Percentiles rank a stretch among this genome's conserved stretches.
These are phyloP conservation scores for Chloroceryle amazona DNA, from an alignment of 2,797 vertebrate genomes.

Conservation along the genomic window DNA sequence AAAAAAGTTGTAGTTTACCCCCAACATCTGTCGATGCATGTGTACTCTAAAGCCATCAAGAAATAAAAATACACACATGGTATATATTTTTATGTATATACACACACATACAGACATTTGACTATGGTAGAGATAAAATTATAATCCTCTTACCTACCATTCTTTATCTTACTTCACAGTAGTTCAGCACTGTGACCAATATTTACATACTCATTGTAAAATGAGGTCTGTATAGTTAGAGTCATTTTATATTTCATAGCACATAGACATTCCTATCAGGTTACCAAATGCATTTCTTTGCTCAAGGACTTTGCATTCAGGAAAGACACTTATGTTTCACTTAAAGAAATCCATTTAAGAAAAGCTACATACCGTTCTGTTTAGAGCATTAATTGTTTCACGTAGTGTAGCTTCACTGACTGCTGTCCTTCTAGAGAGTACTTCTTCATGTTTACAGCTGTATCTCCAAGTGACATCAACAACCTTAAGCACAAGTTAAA, in stretches of 20 bases:
- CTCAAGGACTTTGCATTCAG: background rate
- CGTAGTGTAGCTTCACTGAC: conserved; percentile 90
- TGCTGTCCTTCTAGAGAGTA: conserved; percentile 88
- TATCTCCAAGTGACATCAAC: conserved; percentile 98
- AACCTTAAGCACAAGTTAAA: conserved; percentile 83
- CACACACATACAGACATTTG: background rate
- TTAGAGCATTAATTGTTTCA: conserved; percentile 89
- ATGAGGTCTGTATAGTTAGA: background rate
- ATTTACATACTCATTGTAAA: background rate
- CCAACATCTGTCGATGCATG: background rate
- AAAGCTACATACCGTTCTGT: conserved; percentile 81
- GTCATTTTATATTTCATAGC: background rate
- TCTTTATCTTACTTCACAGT: background rate
- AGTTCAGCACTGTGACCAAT: background rate
- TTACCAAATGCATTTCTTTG: background rate
- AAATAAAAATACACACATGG: background rate
- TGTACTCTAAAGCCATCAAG: background rate
- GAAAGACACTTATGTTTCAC: background rate
- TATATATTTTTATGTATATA: background rate
- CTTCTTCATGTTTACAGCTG: conserved; percentile 93
- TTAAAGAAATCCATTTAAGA: background rate
- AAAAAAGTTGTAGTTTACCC: background rate
- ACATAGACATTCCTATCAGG: background rate
- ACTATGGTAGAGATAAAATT: background rate
- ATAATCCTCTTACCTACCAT: background rate